These are phyloP conservation scores for Andrena fulva DNA, from an alignment of 2,888 invertebrate genomes.

Conservation along the genomic window DNA sequence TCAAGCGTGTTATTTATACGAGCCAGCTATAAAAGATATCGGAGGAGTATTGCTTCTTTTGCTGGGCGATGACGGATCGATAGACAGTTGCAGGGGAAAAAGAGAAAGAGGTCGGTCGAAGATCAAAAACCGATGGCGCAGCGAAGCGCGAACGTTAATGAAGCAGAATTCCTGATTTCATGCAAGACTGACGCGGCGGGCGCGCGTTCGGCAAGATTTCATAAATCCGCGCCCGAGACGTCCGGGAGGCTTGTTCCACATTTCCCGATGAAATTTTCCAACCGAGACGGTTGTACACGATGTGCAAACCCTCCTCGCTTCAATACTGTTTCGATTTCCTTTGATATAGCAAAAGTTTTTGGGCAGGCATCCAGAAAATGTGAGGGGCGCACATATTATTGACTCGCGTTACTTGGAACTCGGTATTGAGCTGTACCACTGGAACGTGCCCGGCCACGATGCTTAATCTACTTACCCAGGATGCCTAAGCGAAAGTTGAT, in stretches of 20 bases:
- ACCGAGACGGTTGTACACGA: conserved; percentile 31
- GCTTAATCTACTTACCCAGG: conserved; percentile 88
- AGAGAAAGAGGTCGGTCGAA: conserved; percentile 46
- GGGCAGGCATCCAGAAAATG: background rate
- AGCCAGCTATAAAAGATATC: conserved; percentile 45
- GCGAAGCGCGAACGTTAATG: conserved; percentile 61
- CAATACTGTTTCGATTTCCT: background rate
- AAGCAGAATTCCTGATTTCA: conserved; percentile 65
- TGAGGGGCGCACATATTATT: background rate
- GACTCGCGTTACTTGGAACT: background rate
- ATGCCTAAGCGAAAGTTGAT: conserved; percentile 94
- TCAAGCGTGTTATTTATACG: conserved; percentile 56
- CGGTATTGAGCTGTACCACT: background rate
- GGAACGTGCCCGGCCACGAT: background rate
- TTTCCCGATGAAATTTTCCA: conserved; percentile 33
- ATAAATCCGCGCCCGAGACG: conserved; percentile 50
- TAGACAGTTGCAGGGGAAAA: conserved; percentile 21
- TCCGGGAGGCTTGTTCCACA: conserved; percentile 5
- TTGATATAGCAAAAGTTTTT: background rate
- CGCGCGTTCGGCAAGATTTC: conserved; percentile 42
- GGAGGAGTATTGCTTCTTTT: conserved; percentile 29
- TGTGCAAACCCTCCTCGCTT: background rate
- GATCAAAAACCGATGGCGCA: conserved; percentile 55
- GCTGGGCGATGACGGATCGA: conserved; percentile 42
- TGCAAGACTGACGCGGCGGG: conserved; percentile 39